These are phyloP conservation scores for Muraenolepis orangiensis DNA, from an alignment of 2,797 vertebrate genomes.

Conservation along the genomic window DNA sequence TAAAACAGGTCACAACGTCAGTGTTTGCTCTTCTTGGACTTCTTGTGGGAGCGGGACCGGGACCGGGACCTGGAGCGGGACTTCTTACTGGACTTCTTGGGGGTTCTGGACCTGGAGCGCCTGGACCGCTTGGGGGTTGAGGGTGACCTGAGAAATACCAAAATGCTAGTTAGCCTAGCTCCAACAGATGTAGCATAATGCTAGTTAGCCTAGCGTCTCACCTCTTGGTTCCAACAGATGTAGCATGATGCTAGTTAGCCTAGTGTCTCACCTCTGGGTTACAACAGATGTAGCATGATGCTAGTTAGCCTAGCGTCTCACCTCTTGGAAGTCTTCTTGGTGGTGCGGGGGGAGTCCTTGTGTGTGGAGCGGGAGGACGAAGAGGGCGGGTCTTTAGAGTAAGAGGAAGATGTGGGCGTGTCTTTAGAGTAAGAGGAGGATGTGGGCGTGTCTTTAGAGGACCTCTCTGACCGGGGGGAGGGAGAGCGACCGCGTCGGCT, in stretches of 20 bases:
- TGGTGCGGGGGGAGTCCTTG: slow-evolving; percentile 94
- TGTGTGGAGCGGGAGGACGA: slow-evolving; percentile 84
- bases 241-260: background rate
- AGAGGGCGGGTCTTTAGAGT: slow-evolving; percentile 82
- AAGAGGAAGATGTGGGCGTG: slow-evolving; percentile 67
- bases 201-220: too few species aligned
- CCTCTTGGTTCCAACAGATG: too few species aligned
- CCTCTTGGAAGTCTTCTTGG: slow-evolving; percentile 75
- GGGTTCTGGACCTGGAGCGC: slow-evolving; percentile 90
- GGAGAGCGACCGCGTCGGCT: slow-evolving; percentile 86
- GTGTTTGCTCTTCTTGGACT: slow-evolving; percentile 99
- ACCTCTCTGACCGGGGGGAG: slow-evolving; percentile 90
- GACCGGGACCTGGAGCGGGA: slow-evolving; percentile 96
- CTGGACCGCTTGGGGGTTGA: slow-evolving; percentile 93
- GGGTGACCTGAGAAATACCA: slow-evolving; percentile 80
- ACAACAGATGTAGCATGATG: background rate
- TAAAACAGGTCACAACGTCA: slow-evolving; percentile 65
- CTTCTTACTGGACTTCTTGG: slow-evolving; percentile 95
- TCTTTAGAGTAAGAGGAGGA: slow-evolving; percentile 80
- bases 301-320: background rate
- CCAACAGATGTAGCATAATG: too few species aligned
- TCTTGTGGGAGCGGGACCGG: slow-evolving; percentile 98
- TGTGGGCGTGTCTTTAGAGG: slow-evolving; percentile 79
- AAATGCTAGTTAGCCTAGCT: too few species aligned
- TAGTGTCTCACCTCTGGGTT: too few species aligned